phyloP scores from a whole-genome alignment of 2,797 vertebrate genomes.

The Astyanax mexicanus region DNA sequence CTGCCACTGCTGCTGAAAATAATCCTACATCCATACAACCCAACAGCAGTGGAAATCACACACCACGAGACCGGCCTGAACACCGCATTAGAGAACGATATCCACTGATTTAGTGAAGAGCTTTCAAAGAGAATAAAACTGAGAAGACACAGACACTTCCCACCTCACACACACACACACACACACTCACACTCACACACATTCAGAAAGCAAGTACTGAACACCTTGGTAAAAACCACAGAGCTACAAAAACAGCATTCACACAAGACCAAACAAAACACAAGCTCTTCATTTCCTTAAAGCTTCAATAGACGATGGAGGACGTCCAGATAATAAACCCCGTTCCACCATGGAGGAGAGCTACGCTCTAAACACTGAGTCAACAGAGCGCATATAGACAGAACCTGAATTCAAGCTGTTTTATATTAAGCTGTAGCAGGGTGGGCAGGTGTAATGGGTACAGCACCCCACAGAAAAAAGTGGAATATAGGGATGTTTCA shows the following conservation, averaged over 20 bases:
- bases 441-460: neutral
- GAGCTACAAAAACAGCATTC: neutral
- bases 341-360: neutral
- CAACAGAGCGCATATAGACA: neutral
- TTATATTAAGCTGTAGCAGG: neutral
- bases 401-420: neutral
- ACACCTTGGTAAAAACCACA: neutral
- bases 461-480: neutral
- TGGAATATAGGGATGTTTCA: neutral
- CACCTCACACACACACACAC: neutral
- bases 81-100: neutral
- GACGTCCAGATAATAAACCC: neutral
- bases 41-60: neutral
- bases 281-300: neutral
- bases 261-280: slow-evolving; percentile 10
- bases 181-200: neutral
- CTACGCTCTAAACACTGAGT: neutral
- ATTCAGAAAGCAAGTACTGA: neutral
- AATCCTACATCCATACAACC: neutral
- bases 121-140: neutral
- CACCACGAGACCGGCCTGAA: neutral
- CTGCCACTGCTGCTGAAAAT: too few species aligned
- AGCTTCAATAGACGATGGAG: neutral
- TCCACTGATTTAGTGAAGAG: neutral
- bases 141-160: neutral